Evolutionary conservation across 2,113 vertebrate species (phyloP).

Genomic region (Microtus pennsylvanicus): DNA sequence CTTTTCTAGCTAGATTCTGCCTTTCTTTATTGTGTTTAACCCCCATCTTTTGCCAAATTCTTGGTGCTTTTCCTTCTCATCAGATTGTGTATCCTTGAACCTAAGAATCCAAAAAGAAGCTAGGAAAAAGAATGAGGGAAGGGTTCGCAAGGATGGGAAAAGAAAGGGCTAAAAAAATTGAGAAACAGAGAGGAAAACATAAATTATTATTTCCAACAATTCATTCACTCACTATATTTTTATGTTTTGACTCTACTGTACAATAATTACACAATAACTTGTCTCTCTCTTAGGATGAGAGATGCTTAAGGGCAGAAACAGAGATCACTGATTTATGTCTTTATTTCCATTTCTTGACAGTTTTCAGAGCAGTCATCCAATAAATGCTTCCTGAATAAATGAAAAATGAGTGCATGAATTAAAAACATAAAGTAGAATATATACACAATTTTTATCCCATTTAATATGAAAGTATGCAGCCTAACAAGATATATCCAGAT

Average conservation of each 20-base stretch:
- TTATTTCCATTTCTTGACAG: constrained; percentile 58
- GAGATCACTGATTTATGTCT: constrained; percentile 48
- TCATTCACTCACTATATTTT: neutral
- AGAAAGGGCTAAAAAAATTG: neutral
- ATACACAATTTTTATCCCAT: constrained; percentile 54
- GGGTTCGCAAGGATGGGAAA: neutral
- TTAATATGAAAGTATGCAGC: constrained; percentile 55
- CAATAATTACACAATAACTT: neutral
- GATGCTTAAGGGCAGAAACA: constrained; percentile 34
- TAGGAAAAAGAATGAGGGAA: neutral
- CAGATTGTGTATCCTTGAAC: neutral
- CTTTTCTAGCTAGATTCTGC: neutral
- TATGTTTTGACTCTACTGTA: constrained; percentile 36
- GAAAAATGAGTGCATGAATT: constrained; percentile 54
- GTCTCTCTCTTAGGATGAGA: neutral
- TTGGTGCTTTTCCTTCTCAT: neutral
- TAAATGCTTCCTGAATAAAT: constrained; percentile 57
- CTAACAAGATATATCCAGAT: constrained; percentile 48
- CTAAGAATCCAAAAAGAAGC: neutral
- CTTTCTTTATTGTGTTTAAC: neutral
- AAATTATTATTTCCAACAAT: constrained; percentile 15
- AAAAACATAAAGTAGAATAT: constrained; percentile 59
- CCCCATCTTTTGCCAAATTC: neutral
- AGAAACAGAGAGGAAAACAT: neutral
- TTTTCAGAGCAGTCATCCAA: constrained; percentile 46